Conservation (phyloP, 1,140 invertebrate genomes). For the Micrasema longulum region DNA sequence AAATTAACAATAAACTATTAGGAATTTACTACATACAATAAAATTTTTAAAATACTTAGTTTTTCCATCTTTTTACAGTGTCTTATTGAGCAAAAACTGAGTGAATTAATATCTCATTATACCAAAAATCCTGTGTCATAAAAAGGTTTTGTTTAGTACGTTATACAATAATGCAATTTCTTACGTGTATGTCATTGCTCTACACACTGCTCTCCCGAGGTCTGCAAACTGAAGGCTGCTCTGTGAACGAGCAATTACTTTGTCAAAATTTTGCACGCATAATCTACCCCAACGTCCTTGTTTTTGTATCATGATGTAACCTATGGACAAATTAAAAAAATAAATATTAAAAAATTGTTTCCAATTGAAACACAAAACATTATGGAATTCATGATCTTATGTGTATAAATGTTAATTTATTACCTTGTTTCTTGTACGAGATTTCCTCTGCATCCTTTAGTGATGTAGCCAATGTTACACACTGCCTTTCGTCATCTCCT, state of each 20-base stretch:
- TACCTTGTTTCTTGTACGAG: constrained; percentile 72
- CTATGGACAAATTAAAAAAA: constrained; percentile 59
- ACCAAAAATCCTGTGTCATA: too few species aligned
- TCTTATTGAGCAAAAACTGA: too few species aligned
- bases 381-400: too few species aligned
- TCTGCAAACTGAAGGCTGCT: constrained; percentile 75
- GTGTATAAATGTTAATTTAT: constrained; percentile 1
- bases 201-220: constrained; percentile 81
- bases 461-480: constrained; percentile 69
- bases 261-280: constrained; percentile 77
- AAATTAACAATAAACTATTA: constrained; percentile 47
- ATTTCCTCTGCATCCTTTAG: constrained; percentile 67
- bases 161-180: constrained; percentile 52
- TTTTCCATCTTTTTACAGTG: too few species aligned
- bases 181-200: constrained; percentile 82
- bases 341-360: background rate
- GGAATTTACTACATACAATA: background rate
- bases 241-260: constrained; percentile 68
- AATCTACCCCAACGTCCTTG: constrained; percentile 84
- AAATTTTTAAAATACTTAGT: too few species aligned
- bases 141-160: background rate
- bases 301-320: constrained; percentile 79
- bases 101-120: too few species aligned
- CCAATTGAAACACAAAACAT: background rate
- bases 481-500: constrained; percentile 85